These are phyloP conservation scores for Brenthis hecate DNA, from an alignment of 2,888 invertebrate species.

Conservation along the genomic window DNA sequence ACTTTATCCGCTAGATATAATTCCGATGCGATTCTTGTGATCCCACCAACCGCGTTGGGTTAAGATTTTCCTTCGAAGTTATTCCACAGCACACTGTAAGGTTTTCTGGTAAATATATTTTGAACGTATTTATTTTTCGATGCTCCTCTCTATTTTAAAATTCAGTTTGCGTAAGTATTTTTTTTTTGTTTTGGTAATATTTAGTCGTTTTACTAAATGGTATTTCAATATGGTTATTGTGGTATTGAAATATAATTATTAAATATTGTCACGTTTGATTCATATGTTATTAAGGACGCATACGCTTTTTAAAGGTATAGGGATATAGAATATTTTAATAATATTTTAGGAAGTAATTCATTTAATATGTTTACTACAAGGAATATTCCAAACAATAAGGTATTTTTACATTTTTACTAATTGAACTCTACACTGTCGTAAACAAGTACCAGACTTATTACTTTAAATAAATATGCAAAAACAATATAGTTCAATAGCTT, in stretches of 20 bases:
- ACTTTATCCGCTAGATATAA: slow-evolving; percentile 32
- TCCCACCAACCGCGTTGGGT: slow-evolving; percentile 35
- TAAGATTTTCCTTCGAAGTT: slow-evolving; percentile 31
- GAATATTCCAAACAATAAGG: too few species aligned
- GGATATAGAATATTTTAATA: too few species aligned
- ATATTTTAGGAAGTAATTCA: too few species aligned
- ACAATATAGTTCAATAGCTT: too few species aligned
- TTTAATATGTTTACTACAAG: too few species aligned
- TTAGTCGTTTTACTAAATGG: slow-evolving; percentile 2
- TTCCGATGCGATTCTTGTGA: slow-evolving; percentile 38
- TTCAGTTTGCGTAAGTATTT: slow-evolving; percentile 9
- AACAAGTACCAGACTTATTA: too few species aligned
- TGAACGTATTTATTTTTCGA: slow-evolving; percentile 26
- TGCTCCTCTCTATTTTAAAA: slow-evolving; percentile 16
- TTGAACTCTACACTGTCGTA: too few species aligned
- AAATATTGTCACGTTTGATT: too few species aligned
- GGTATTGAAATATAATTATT: not conserved
- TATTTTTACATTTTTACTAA: too few species aligned
- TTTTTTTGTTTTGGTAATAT: slow-evolving; percentile 14
- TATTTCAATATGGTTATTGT: not conserved
- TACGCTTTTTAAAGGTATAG: too few species aligned
- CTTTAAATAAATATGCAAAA: too few species aligned
- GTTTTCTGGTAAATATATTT: slow-evolving; percentile 27
- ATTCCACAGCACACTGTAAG: slow-evolving; percentile 31
- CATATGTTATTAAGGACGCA: too few species aligned